These are phyloP conservation scores for Byasa hedistus DNA, from an alignment of 2,888 invertebrate genomes.

Conservation along the genomic window DNA sequence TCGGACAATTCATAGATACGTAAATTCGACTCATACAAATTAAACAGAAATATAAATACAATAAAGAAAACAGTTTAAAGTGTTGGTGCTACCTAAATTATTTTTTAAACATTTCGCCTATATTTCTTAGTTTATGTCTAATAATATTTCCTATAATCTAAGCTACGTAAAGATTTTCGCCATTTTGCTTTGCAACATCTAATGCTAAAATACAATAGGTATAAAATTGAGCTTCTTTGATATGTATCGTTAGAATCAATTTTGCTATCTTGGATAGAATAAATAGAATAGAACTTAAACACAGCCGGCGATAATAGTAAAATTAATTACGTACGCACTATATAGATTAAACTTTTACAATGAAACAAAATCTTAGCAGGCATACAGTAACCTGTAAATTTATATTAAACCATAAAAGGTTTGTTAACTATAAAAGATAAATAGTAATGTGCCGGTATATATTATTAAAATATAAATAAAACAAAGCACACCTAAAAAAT, in stretches of 20 bases:
- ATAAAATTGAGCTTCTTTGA: slow-evolving; percentile 79
- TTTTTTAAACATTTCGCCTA: slow-evolving; percentile 49
- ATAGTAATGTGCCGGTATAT: not conserved
- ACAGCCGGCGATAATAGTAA: not conserved
- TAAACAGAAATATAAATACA: slow-evolving; percentile 12
- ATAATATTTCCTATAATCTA: slow-evolving; percentile 55
- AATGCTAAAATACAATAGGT: slow-evolving; percentile 73
- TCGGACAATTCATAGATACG: slow-evolving; percentile 10
- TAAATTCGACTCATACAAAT: slow-evolving; percentile 34
- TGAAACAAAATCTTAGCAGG: not conserved
- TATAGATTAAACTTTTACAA: not conserved
- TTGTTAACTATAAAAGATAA: too few species aligned
- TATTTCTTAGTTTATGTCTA: slow-evolving; percentile 48
- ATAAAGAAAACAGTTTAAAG: slow-evolving; percentile 33
- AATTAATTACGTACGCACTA: not conserved
- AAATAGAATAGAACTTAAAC: not conserved
- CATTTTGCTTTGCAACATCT: slow-evolving; percentile 71
- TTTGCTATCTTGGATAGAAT: slow-evolving; percentile 36
- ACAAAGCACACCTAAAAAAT: not conserved
- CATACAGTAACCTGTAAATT: not conserved
- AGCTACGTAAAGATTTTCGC: slow-evolving; percentile 64
- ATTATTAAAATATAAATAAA: not conserved
- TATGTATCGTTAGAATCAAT: slow-evolving; percentile 70
- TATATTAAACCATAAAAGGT: not conserved
- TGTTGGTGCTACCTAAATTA: slow-evolving; percentile 43